Conservation (phyloP, 2,888 invertebrate species). For the Microdon myrmicae region DNA sequence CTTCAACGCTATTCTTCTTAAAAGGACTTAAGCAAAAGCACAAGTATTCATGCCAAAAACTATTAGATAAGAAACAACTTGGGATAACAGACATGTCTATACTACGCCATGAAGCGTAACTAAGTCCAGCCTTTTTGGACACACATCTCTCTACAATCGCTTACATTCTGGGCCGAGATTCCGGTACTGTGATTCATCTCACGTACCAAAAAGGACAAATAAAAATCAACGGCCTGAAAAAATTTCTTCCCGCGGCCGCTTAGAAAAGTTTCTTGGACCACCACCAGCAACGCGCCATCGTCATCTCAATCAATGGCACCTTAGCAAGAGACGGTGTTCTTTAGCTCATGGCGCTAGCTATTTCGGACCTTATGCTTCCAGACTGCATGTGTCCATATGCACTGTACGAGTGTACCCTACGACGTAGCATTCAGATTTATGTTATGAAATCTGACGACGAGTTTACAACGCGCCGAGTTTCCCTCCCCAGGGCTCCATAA, state of each 20-base stretch:
- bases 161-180: constrained; percentile 26
- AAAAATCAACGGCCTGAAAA: constrained; percentile 26
- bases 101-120: constrained; percentile 51
- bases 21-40: no score
- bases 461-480: constrained; percentile 46
- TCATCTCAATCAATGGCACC: background rate
- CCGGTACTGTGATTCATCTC: constrained; percentile 49
- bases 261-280: constrained; percentile 26
- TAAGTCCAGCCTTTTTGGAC: constrained; percentile 38
- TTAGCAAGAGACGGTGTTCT: constrained; percentile 33
- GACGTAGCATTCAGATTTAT: constrained; percentile 32
- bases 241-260: constrained; percentile 23
- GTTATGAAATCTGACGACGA: constrained; percentile 53
- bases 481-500: constrained; percentile 32
- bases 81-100: constrained; percentile 50
- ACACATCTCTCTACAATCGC: no score
- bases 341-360: constrained; percentile 46
- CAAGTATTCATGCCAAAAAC: constrained; percentile 51
- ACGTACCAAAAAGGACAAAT: constrained; percentile 12
- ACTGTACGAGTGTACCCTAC: background rate
- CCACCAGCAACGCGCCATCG: constrained; percentile 23
- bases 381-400: constrained; percentile 22
- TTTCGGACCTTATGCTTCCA: constrained; percentile 24
- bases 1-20: no score
- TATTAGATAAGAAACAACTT: constrained; percentile 52